Evolutionary conservation across 2,888 invertebrate species (phyloP).

Genomic region (Tenthredo scrophulariae): DNA sequence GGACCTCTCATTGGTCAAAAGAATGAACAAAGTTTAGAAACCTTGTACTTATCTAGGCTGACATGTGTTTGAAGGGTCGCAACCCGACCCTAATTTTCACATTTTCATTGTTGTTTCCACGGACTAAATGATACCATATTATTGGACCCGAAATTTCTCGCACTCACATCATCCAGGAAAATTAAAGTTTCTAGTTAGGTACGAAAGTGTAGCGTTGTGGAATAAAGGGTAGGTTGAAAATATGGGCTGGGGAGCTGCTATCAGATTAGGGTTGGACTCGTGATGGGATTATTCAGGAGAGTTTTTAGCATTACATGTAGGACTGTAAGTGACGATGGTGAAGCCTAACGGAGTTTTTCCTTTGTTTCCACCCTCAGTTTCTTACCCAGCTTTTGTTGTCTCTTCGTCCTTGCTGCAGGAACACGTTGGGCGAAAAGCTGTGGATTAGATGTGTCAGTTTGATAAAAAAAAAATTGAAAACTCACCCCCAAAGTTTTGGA

Average conservation of each 20-base stretch:
- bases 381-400: constrained; percentile 7
- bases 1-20: constrained; percentile 6
- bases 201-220: constrained; percentile 7
- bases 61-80: constrained; percentile 30
- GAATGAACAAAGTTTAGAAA: constrained; percentile 16
- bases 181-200: constrained; percentile 24
- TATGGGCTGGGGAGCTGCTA: constrained; percentile 19
- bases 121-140: constrained; percentile 22
- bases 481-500: neutral
- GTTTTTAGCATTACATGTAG: neutral
- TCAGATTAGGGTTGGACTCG: constrained; percentile 35
- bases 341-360: neutral
- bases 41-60: neutral
- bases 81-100: constrained; percentile 33
- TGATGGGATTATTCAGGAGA: constrained; percentile 19
- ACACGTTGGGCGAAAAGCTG: neutral
- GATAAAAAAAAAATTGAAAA: constrained; percentile 25
- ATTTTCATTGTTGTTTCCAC: constrained; percentile 7
- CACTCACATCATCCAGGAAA: neutral
- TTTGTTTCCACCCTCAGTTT: neutral
- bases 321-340: constrained; percentile 5
- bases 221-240: constrained; percentile 8
- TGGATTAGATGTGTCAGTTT: neutral
- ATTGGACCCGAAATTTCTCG: constrained; percentile 9
- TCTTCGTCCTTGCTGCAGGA: neutral